Conservation (phyloP, 2,888 invertebrate genomes). For the Pristionchus fissidentatus region DNA sequence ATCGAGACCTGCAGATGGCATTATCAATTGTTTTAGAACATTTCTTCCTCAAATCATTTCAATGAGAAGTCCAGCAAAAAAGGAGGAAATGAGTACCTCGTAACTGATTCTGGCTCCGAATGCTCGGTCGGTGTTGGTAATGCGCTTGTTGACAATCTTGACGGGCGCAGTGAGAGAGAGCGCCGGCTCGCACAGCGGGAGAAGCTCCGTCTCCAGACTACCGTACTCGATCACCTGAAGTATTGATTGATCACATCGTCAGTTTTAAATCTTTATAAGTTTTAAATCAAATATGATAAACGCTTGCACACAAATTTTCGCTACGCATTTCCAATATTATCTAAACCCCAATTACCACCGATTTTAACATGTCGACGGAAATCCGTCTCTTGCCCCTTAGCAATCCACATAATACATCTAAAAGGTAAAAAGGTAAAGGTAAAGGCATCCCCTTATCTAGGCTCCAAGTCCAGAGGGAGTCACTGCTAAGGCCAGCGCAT, state of each 20-base stretch:
- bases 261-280: not conserved
- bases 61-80: not conserved
- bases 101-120: constrained; percentile 95
- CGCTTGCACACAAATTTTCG: not conserved
- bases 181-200: constrained; percentile 61
- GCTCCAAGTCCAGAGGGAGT: too few relatives aligned
- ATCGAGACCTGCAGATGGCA: constrained; percentile 64
- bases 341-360: not conserved
- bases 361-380: too few relatives aligned
- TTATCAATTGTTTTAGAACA: not conserved
- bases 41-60: not conserved
- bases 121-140: constrained; percentile 91
- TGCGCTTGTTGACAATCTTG: constrained; percentile 83
- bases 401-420: too few relatives aligned
- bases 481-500: too few relatives aligned
- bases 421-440: too few relatives aligned
- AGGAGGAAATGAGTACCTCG: constrained; percentile 79
- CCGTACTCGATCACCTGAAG: constrained; percentile 64
- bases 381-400: too few relatives aligned
- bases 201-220: constrained; percentile 65
- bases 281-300: too few relatives aligned
- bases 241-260: not conserved
- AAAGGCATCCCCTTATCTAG: too few relatives aligned
- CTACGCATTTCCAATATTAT: not conserved
- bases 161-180: constrained; percentile 77